A percentile compares a stretch with the other conserved stretches of the same genome.
Evolutionary conservation across 1,140 invertebrate species (phyloP).

Genomic region (Lordiphosa clarofinis): DNA sequence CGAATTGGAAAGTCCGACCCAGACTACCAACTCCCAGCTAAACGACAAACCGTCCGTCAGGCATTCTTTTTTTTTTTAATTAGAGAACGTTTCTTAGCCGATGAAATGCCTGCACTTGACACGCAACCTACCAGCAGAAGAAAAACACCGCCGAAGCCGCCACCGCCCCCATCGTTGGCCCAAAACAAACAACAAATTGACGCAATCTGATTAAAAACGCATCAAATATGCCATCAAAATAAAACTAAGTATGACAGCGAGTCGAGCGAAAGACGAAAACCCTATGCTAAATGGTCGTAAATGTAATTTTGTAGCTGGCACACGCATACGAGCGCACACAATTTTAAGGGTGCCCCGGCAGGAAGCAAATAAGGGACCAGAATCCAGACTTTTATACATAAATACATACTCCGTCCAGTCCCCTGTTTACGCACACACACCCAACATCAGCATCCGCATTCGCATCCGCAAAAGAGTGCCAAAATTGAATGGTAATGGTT

Average conservation of each 20-base stretch:
- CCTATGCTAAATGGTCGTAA: conserved; percentile 67
- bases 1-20: conserved; percentile 5
- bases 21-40: conserved; percentile 8
- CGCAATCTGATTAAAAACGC: conserved; percentile 71
- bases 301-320: conserved; percentile 53
- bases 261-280: conserved; percentile 27
- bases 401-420: conserved; percentile 13
- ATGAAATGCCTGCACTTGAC: conserved; percentile 34
- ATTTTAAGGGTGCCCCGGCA: conserved; percentile 39
- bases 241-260: conserved; percentile 33
- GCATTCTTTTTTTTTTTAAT: conserved; percentile 18
- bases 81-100: conserved; percentile 13
- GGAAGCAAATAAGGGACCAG: conserved; percentile 57
- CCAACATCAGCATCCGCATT: conserved; percentile 2
- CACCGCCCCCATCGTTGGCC: conserved; percentile 37
- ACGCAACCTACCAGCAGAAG: conserved; percentile 21
- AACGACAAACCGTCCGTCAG: conserved; percentile 17
- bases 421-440: conserved; percentile 32
- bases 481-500: conserved; percentile 36
- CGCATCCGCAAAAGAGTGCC: conserved; percentile 45
- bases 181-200: conserved; percentile 46
- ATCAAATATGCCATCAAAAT: conserved; percentile 40
- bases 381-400: conserved; percentile 14
- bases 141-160: conserved; percentile 10
- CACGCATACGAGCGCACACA: conserved; percentile 21